Conservation (phyloP, 2,113 vertebrate species). For the Solea solea region DNA sequence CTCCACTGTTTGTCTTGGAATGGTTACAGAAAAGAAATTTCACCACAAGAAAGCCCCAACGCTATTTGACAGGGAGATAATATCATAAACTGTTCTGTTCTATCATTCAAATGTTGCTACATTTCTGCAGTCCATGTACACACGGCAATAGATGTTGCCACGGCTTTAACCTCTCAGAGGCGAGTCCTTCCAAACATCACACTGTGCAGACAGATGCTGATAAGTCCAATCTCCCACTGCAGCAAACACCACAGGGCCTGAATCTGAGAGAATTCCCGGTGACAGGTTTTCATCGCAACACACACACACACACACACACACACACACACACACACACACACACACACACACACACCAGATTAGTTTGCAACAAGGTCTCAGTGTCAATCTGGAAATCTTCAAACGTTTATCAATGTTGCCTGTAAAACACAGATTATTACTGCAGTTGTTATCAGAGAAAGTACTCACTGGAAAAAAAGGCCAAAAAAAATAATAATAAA, state of each 20-base stretch:
- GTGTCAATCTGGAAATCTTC: background rate
- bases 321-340: conserved; percentile 2
- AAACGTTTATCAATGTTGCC: background rate
- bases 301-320: conserved; percentile 8
- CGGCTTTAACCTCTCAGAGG: background rate
- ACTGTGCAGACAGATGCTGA: conserved; percentile 59
- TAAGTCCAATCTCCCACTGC: conserved; percentile 49
- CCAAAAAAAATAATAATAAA: background rate
- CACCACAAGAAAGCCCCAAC: background rate
- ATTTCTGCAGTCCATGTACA: background rate
- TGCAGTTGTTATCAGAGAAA: background rate
- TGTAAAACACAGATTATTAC: background rate
- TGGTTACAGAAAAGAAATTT: background rate
- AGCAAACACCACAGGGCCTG: conserved; percentile 30
- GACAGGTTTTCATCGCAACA: conserved; percentile 63
- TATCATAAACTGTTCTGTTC: too few species aligned
- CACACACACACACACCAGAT: conserved; percentile 36
- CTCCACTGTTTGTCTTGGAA: background rate
- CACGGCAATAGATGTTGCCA: background rate
- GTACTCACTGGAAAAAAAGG: background rate
- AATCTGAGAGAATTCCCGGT: conserved; percentile 48
- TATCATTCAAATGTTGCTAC: too few species aligned
- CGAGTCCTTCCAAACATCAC: conserved; percentile 26
- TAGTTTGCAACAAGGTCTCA: conserved; percentile 33
- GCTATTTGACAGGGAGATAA: too few species aligned